phyloP scores from a whole-genome alignment of 2,113 vertebrate genomes.

The Cyanoliseus patagonus region DNA sequence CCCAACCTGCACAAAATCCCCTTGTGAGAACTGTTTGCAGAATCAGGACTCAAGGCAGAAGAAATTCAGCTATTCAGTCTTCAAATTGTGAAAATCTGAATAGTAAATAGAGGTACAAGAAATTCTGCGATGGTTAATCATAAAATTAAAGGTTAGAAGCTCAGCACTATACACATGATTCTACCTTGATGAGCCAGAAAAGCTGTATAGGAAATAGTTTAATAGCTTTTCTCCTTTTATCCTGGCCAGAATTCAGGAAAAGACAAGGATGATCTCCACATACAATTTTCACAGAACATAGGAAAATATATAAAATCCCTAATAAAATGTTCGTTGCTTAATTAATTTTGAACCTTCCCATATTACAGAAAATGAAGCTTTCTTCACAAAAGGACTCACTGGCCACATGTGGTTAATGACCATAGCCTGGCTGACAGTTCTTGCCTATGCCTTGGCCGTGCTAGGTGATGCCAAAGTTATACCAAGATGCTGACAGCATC shows the following conservation, averaged over 20 bases:
- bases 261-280: background rate
- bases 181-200: background rate
- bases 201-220: background rate
- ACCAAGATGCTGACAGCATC: background rate
- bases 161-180: background rate
- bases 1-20: background rate
- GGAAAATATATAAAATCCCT: background rate
- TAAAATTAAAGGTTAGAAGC: background rate
- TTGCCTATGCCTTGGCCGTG: background rate
- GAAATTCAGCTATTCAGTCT: background rate
- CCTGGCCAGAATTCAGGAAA: background rate
- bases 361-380: background rate
- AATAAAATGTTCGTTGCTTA: background rate
- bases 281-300: background rate
- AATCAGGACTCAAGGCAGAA: background rate
- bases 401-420: background rate
- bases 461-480: background rate
- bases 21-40: background rate
- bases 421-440: background rate
- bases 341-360: background rate
- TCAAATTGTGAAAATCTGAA: background rate
- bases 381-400: background rate
- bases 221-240: background rate
- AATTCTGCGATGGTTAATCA: background rate
- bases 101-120: background rate